Base-by-base conservation (phyloP, 2,888 invertebrate genomes). In the Agonum fuliginosum region DNA sequence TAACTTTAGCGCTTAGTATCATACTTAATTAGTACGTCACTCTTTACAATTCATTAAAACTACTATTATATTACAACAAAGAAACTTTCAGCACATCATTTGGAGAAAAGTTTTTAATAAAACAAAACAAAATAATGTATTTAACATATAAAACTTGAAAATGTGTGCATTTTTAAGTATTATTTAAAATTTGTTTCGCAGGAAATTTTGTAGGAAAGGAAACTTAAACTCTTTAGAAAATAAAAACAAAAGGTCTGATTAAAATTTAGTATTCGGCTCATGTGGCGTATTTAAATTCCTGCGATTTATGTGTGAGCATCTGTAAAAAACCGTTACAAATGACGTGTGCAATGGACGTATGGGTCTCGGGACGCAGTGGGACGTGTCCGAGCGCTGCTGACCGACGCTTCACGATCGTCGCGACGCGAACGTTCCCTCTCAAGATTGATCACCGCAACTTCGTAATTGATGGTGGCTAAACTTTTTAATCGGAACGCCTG, bases 371-470 rank as follows among this genome's bases (percentile, higher is more conserved):
- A 73, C 73, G 73, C 73, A 73, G 58, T 73, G 73, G 73, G 75
- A 75, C 75, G 48, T 48, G 34, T 51, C 72, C 72, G 12, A 30
- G 20, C 72, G 54, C 34, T 22, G 54, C 75, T 67, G 75, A 74
- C 69, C 77, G 70, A 27, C 34, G 70, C 70, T 41, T 12, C 41
- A 69, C 69, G 48, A 43, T 24, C 46, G 46, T 70, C 70, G 70
- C 46, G 48, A 12, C 70, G 46, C 72, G 72, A 46, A 30, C 34
- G 48, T 19, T 69, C 48, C 51, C 37, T 76, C 69, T 70, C 77
- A 77, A 77, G 77, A 77, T 77, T 77, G 77, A 77, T 77, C 77
- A 77, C 77, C 77, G 24, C 41, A 77, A 77, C 77, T 77, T 77
- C 30, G 77, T 77, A 77, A 77, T 77, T 77, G 77, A 77, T 77